phyloP scores from a whole-genome alignment of 1,140 invertebrate species.

The Aphelenchoides avenae region DNA sequence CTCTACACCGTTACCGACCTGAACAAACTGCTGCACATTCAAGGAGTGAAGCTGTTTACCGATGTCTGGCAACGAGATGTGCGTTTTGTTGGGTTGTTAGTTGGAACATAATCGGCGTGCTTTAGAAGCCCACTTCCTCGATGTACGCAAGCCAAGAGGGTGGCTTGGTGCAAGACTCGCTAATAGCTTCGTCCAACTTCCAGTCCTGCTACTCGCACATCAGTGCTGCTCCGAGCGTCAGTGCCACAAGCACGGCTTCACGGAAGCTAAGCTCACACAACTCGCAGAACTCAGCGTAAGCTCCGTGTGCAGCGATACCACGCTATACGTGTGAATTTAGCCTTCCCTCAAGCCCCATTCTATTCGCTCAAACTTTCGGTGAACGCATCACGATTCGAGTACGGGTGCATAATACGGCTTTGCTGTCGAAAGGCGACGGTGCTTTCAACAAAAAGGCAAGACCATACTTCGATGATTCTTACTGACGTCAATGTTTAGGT shows the following conservation, averaged over 20 bases:
- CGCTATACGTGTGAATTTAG: conserved; percentile 16
- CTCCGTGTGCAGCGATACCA: background rate
- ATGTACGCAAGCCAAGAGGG: conserved; percentile 10
- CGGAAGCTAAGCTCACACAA: conserved; percentile 5
- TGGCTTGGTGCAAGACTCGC: background rate
- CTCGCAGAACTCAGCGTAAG: background rate
- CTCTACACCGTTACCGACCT: conserved; percentile 36
- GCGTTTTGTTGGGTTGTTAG: background rate
- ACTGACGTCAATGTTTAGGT: conserved; percentile 8
- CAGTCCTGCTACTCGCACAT: conserved; percentile 47
- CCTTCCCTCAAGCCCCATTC: conserved; percentile 36
- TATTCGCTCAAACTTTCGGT: conserved; percentile 36
- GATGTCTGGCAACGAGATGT: conserved; percentile 37
- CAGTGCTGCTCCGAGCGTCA: conserved; percentile 18
- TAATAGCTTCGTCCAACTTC: conserved; percentile 34
- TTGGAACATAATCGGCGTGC: too few relatives aligned
- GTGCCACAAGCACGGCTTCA: conserved; percentile 6
- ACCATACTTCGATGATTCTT: background rate
- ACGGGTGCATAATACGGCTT: conserved; percentile 32
- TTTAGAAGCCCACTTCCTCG: conserved; percentile 10
- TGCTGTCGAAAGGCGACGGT: conserved; percentile 5
- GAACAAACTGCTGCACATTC: conserved; percentile 38
- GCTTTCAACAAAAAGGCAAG: conserved; percentile 29
- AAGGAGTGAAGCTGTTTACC: conserved; percentile 41
- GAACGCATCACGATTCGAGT: conserved; percentile 36